phyloP scores from a whole-genome alignment of 2,113 vertebrate genomes.

The Prolemur simus region DNA sequence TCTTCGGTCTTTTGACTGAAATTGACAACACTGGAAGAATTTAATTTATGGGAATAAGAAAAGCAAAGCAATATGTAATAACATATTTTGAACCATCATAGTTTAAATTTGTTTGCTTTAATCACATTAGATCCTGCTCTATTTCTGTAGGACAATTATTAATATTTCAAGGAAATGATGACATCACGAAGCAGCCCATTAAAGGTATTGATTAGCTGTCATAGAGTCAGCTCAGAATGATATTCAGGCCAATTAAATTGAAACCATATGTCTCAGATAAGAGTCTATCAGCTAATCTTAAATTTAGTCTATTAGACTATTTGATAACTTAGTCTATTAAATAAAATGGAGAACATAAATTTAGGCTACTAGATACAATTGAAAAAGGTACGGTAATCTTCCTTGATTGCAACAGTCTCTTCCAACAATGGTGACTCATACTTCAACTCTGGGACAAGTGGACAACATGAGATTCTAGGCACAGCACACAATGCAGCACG shows the following conservation, averaged over 20 bases:
- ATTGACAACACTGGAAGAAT: not conserved
- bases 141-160: not conserved
- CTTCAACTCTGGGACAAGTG: not conserved
- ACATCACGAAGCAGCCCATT: slow-evolving; percentile 20
- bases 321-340: not conserved
- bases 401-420: not conserved
- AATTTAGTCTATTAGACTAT: slow-evolving; percentile 41
- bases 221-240: slow-evolving; percentile 55
- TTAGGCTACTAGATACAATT: slow-evolving; percentile 4
- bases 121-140: not conserved
- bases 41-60: not conserved
- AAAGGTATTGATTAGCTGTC: slow-evolving; percentile 60
- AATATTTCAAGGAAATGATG: slow-evolving; percentile 42
- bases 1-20: not conserved
- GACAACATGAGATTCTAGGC: not conserved
- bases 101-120: not conserved
- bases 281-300: slow-evolving; percentile 46
- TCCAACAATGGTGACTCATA: not conserved
- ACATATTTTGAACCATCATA: not conserved
- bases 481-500: not conserved
- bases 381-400: slow-evolving; percentile 9
- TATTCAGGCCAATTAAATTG: slow-evolving; percentile 39
- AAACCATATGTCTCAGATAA: slow-evolving; percentile 35
- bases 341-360: not conserved
- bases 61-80: not conserved